These are phyloP conservation scores for Ophonus ardosiacus DNA, from an alignment of 2,888 invertebrate genomes.

Conservation along the genomic window DNA sequence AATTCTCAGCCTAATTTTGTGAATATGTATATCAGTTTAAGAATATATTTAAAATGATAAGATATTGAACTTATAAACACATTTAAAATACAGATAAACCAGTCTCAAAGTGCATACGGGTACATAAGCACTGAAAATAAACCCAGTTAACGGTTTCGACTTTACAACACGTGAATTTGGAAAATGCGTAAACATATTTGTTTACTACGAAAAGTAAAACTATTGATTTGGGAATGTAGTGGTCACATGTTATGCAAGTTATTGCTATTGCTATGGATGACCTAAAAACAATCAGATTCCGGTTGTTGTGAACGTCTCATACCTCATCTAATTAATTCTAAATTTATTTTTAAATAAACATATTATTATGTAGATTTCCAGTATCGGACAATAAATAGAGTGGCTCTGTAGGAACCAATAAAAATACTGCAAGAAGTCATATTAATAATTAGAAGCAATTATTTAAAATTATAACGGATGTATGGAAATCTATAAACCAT, in stretches of 20 bases:
- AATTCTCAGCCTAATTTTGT: conserved; percentile 3
- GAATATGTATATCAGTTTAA: background rate
- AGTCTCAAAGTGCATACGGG: conserved; percentile 22
- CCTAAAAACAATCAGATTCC: conserved; percentile 17
- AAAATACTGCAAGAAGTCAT: too few relatives aligned
- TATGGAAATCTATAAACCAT: too few relatives aligned
- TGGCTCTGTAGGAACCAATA: too few relatives aligned
- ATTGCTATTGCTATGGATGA: background rate
- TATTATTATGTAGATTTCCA: too few relatives aligned
- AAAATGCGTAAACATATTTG: conserved; percentile 20
- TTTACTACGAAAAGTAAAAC: background rate
- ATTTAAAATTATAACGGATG: too few relatives aligned
- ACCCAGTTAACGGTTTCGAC: conserved; percentile 20
- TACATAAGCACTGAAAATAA: background rate
- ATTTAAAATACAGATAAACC: conserved; percentile 24
- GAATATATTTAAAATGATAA: background rate
- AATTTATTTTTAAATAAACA: too few relatives aligned
- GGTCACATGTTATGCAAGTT: conserved; percentile 14
- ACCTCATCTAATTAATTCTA: too few relatives aligned
- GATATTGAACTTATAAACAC: conserved; percentile 7
- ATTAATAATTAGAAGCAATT: too few relatives aligned
- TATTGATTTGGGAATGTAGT: background rate
- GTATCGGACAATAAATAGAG: too few relatives aligned
- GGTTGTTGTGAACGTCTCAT: background rate
- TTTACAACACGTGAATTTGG: conserved; percentile 1